phyloP scores from a whole-genome alignment of 2,113 vertebrate genomes.

The Rhegmatorhina hoffmannsi region DNA sequence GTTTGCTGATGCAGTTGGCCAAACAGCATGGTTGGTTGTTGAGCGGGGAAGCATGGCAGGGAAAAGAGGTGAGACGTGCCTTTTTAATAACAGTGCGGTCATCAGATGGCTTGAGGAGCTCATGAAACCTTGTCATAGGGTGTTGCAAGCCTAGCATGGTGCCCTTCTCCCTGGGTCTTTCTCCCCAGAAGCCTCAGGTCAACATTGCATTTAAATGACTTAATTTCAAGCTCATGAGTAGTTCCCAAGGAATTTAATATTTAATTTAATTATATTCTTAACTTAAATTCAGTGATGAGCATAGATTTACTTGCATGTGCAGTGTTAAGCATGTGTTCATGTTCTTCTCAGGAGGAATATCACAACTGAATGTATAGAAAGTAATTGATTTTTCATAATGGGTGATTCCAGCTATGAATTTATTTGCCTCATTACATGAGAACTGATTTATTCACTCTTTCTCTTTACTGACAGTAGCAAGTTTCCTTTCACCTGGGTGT shows the following conservation, averaged over 20 bases:
- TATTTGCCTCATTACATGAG: constrained; percentile 17
- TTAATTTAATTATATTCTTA: constrained; percentile 34
- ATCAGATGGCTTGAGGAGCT: neutral
- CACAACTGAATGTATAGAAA: neutral
- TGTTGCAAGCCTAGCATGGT: neutral
- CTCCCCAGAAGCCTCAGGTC: neutral
- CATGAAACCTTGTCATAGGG: neutral
- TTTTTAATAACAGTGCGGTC: neutral
- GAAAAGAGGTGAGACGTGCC: neutral
- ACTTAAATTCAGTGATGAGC: constrained; percentile 25
- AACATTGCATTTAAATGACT: neutral
- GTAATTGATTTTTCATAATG: constrained; percentile 22
- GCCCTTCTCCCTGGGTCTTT: neutral
- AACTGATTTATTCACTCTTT: constrained; percentile 36
- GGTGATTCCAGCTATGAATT: constrained; percentile 9
- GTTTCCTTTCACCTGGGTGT: constrained; percentile 8
- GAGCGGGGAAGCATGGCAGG: neutral
- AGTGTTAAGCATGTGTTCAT: neutral
- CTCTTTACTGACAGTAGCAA: neutral
- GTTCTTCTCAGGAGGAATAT: constrained; percentile 30
- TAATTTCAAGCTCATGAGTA: neutral
- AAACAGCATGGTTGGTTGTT: neutral
- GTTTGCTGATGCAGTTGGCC: neutral
- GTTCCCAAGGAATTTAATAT: neutral
- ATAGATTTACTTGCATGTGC: neutral